Base-by-base conservation (phyloP, 2,113 vertebrate genomes). In the Pelusios castaneus region DNA sequence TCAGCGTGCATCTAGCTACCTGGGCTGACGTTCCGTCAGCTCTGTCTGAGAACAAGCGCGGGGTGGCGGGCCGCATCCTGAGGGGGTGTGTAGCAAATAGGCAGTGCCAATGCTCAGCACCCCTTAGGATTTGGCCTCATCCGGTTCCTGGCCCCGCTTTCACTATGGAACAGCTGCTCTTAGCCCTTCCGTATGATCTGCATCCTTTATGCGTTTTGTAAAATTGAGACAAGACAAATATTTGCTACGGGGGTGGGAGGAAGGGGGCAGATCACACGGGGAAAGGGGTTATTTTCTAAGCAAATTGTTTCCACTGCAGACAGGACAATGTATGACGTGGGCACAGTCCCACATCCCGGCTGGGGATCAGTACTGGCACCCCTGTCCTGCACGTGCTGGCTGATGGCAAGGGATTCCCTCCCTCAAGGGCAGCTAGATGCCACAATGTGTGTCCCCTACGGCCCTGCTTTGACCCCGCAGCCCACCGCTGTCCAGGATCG, bases 191-290 rank as follows among this genome's bases (percentile, higher is more conserved):
- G 70, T 84, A 78, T 91, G 63, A 95, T 82, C 84, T 76, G 80
- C 87, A 85, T 92, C 96, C 95, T 95, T 95, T 92, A 93, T 5
- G 93, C 41, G 38, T 97, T 97, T 96, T 96, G 58, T 96, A 95
- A 70, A 56, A 84, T 80, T 84, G 60, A 76, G 49, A 95, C 82
- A 82, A 87, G 54, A 85, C 73, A 81, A 58, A 87, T 34, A 70
- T 95, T 96, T 96, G 96, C 49, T 89, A 63, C 1, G 1, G 91
- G 79, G 88, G 27, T 5, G 58, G 45, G 10, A 60, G 34, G 56
- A 24, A 5, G 55, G 10, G 10, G 17, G 70, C 5, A 1, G 22
- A 41, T 19, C 24, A 73, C 22, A 2, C 8, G 8, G 34, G 5
- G 17, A 17, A 22, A 70, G 63, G n/a, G 63, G 38, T 84, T 83